These are phyloP conservation scores for Parauchenoglanis punctatus DNA, from an alignment of 2,797 vertebrate species.

Conservation along the genomic window DNA sequence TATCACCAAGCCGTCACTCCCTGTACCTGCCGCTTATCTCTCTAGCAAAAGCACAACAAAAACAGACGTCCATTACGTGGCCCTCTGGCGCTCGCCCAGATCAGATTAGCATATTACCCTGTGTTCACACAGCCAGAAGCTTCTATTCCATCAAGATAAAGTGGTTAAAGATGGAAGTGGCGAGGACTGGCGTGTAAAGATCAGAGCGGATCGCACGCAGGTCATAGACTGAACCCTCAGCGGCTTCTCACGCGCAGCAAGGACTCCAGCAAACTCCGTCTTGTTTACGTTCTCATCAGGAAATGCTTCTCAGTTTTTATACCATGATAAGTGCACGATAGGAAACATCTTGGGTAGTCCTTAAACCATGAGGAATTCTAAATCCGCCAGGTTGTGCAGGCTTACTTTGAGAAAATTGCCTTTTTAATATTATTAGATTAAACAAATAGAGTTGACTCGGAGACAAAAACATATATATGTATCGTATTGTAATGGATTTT, in stretches of 20 bases:
- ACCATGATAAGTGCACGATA: not conserved
- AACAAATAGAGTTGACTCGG: not conserved
- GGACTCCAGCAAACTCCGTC: not conserved
- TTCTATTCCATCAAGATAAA: slow-evolving; percentile 50
- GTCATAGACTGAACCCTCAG: not conserved
- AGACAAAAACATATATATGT: not conserved
- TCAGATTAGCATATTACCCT: slow-evolving; percentile 57
- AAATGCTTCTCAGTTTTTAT: not conserved
- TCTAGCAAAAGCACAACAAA: slow-evolving; percentile 33
- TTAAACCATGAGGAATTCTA: not conserved
- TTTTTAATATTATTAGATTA: not conserved
- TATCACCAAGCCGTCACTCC: slow-evolving; percentile 50
- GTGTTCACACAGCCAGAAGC: slow-evolving; percentile 18
- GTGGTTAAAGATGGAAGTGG: slow-evolving; percentile 30
- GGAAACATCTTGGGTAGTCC: not conserved
- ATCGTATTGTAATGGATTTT: not conserved
- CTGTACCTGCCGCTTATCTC: slow-evolving; percentile 46
- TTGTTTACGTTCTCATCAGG: slow-evolving; percentile 4
- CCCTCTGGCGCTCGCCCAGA: slow-evolving; percentile 51
- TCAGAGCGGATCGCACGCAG: slow-evolving; percentile 19
- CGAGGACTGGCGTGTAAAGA: slow-evolving; percentile 33
- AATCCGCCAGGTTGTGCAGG: not conserved
- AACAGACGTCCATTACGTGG: slow-evolving; percentile 27
- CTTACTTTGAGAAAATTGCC: not conserved
- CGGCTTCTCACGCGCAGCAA: slow-evolving; percentile 29